These are phyloP conservation scores for Venusia cambrica DNA, from an alignment of 2,888 invertebrate species.

Conservation along the genomic window DNA sequence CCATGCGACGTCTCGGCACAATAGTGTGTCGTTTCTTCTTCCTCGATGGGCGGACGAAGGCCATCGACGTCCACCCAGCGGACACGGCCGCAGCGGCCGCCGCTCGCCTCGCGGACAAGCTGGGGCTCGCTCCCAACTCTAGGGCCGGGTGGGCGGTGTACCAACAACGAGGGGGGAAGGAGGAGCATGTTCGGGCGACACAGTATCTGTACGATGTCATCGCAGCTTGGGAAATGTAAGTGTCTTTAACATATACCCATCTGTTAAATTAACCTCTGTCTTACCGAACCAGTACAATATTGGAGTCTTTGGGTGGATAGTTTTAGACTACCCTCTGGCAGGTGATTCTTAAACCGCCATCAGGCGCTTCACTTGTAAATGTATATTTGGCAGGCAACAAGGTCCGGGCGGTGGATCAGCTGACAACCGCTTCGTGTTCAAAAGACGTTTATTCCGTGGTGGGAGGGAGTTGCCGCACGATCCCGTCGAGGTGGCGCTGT, in stretches of 20 bases:
- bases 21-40: slow-evolving; percentile 97
- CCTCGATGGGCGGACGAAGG: slow-evolving; percentile 96
- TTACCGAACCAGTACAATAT: too few species aligned
- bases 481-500: slow-evolving; percentile 95
- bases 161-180: slow-evolving; percentile 91
- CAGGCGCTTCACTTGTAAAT: too few species aligned
- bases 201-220: slow-evolving; percentile 97
- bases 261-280: too few species aligned
- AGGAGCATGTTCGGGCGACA: slow-evolving; percentile 94
- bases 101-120: slow-evolving; percentile 92
- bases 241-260: too few species aligned
- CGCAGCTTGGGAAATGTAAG: slow-evolving; percentile 95
- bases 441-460: slow-evolving; percentile 92
- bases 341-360: too few species aligned
- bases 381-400: slow-evolving; percentile 55
- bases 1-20: slow-evolving; percentile 94
- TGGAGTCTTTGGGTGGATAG: too few species aligned
- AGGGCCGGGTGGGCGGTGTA: slow-evolving; percentile 98
- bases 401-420: slow-evolving; percentile 89
- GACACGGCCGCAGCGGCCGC: slow-evolving; percentile 96
- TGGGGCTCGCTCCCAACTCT: slow-evolving; percentile 85
- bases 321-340: too few species aligned
- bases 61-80: slow-evolving; percentile 96
- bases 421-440: slow-evolving; percentile 95
- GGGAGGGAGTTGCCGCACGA: slow-evolving; percentile 95